Conservation (phyloP, 2,113 vertebrate genomes). For the Tricholaema leucomelas region DNA sequence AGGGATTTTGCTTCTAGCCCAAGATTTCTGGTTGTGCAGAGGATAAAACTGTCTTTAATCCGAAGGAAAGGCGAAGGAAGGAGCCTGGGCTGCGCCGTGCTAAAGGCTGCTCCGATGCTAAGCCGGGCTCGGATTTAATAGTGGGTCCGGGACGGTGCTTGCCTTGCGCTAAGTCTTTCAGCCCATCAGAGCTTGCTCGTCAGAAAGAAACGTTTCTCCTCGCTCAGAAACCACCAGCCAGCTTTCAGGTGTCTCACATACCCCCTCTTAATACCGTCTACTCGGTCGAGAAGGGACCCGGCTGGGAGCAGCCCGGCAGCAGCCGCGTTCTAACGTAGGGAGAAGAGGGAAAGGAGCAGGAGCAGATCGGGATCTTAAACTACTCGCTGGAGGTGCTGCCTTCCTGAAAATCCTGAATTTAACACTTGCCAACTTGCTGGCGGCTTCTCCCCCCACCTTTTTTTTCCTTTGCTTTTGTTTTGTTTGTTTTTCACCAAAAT, state of each 20-base stretch:
- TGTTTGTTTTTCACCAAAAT: not conserved
- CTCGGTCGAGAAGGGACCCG: not conserved
- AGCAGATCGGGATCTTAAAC: not conserved
- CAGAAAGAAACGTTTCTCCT: not conserved
- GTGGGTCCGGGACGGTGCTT: not conserved
- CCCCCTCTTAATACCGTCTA: not conserved
- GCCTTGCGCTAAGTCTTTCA: not conserved
- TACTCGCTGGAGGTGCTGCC: rapidly evolving
- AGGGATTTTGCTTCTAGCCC: not conserved
- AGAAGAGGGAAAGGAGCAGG: not conserved
- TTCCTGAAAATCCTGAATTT: not conserved
- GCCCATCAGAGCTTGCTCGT: not conserved
- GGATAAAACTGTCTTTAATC: not conserved
- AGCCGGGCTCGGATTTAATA: not conserved
- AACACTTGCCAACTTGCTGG: not conserved
- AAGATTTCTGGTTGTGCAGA: not conserved
- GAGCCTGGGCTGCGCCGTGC: not conserved
- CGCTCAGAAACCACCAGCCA: not conserved
- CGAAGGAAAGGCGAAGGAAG: not conserved
- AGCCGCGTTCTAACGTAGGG: not conserved
- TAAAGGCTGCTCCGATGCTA: not conserved
- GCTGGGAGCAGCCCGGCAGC: not conserved
- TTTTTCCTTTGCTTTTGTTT: too few relatives aligned
- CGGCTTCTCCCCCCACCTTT: not conserved
- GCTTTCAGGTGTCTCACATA: not conserved